These are phyloP conservation scores for Octodonta nipae DNA, from an alignment of 2,888 invertebrate genomes.

Conservation along the genomic window DNA sequence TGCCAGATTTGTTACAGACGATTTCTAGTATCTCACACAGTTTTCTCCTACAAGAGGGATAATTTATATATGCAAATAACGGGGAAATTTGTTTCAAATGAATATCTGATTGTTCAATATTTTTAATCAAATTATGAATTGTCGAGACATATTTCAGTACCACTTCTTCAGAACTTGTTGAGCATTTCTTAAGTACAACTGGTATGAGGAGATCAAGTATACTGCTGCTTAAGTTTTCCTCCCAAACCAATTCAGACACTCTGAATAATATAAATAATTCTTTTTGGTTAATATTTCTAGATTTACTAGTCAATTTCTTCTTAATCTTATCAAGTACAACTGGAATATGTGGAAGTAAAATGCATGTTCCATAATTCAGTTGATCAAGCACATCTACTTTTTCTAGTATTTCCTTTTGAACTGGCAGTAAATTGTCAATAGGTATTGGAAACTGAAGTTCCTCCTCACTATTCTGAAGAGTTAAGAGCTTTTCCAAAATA, in stretches of 20 bases:
- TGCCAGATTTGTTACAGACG: constrained; percentile 41
- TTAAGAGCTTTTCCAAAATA: constrained; percentile 61
- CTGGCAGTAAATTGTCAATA: constrained; percentile 34
- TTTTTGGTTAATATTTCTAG: constrained; percentile 48
- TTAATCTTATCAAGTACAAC: constrained; percentile 58
- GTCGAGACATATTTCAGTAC: constrained; percentile 58
- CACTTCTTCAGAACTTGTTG: constrained; percentile 51
- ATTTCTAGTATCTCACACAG: constrained; percentile 49
- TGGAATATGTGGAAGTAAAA: constrained; percentile 61
- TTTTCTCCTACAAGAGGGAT: constrained; percentile 53
- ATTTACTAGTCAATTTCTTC: constrained; percentile 46
- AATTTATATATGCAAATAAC: constrained; percentile 54
- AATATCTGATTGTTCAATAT: constrained; percentile 47
- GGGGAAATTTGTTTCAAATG: constrained; percentile 60
- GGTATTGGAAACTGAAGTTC: constrained; percentile 32
- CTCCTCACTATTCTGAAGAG: constrained; percentile 47
- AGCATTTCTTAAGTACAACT: constrained; percentile 52
- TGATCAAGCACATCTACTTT: constrained; percentile 31
- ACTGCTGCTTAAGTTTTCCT: constrained; percentile 52
- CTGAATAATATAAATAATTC: constrained; percentile 63
- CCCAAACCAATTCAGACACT: constrained; percentile 60
- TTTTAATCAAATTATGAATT: constrained; percentile 58
- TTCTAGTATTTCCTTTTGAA: constrained; percentile 24
- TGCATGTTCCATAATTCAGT: constrained; percentile 57
- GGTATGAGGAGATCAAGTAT: constrained; percentile 59